Base-by-base conservation (phyloP, 2,113 vertebrate genomes). In the Macheiramphus alcinus region DNA sequence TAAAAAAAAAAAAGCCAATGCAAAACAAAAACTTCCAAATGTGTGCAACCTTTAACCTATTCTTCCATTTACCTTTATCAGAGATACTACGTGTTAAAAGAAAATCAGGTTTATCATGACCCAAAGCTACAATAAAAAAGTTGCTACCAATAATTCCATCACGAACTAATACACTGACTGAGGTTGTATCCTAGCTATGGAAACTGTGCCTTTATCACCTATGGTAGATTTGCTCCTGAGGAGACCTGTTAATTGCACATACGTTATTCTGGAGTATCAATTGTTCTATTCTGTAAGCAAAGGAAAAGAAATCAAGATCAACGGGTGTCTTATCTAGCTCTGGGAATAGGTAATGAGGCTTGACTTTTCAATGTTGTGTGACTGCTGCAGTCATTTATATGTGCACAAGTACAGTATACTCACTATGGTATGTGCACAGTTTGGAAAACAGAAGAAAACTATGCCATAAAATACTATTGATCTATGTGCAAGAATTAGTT, bases 291-390 rank as follows among this genome's bases (percentile, higher is more conserved):
- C 42, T 85, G 29, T 79, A 67, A 87, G 26, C 59, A 79, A 22
- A 81, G 56, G 14, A 87, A 58, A 91, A 71, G 73, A 93, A 93
- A 63, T 79, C 29, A 75, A 48, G 52, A 93, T 79, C 70, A 94
- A 1, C 32, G 52, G 10, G 5, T 21, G 52, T 65, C 61, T 94
- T 72, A 47, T 13, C 52, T 58, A 36, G 10, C 31, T 84, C 29
- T 67, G 43, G 21, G 48, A 86, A 10, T 21, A 56, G 36, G 34
- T 61, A 87, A 81, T 31, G 43, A 81, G 31, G 65, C 32, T 66
- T 93, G 59, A 25, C 38, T 91, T 79, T 53, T 48, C 42, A 63
- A 23, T 48, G 13, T 7, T 45, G 40, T 65, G 80, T 8, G 45
- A 40, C 47, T 67, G 38, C 32, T 21, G 8, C 47, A 62, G 61